Evolutionary conservation across 2,797 vertebrate species (phyloP), one percentile per base, ranked within the genome.

Genomic region (Semotilus atromaculatus): DNA sequence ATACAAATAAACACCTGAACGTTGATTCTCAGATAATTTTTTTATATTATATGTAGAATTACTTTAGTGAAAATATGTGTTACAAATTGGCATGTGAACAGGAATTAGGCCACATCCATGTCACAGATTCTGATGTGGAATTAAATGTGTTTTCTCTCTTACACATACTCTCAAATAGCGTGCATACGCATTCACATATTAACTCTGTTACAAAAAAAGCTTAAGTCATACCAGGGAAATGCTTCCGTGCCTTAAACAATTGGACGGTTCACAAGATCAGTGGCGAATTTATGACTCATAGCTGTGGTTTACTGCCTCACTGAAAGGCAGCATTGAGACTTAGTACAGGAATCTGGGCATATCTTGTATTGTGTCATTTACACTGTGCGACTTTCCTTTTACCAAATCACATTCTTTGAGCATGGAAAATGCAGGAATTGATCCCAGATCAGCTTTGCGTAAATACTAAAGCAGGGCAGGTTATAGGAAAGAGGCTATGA

Each of bases 241-340:
- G 91, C 89, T 88, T 14, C 86, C 38, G 67, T 19, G 80, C 89
- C 85, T 82, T 91, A 94, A 93, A 93, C 93, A 93, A 92, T 93
- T 80, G 70, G 88, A 89, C 82, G 90, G 87, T 94, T 93, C 89
- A 89, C 80, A 88, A 90, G 93, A 92, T 93, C 92, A 90, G 93
- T 93, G 92, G 93, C 88, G 80, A 92, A 90, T 93, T 90, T 88
- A 91, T 93, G 92, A 94, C 86, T 91, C 93, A 92, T 91, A 88
- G 90, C 91, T 90, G 93, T 89, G 93, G 93, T 93, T 94, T 92
- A 90, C 84, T 70, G 90, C 89, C 90, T 89, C 73, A 18, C 85
- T 92, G 79, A 76, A 89, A 87, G 90, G 85, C 89, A 62, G 74
- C 48, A 73, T 89, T 86, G 75, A 71, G 40, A 45, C 64, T 21